phyloP scores from a whole-genome alignment of 53 echinoderm and acorn worm species.

The Zoroaster sp. region DNA sequence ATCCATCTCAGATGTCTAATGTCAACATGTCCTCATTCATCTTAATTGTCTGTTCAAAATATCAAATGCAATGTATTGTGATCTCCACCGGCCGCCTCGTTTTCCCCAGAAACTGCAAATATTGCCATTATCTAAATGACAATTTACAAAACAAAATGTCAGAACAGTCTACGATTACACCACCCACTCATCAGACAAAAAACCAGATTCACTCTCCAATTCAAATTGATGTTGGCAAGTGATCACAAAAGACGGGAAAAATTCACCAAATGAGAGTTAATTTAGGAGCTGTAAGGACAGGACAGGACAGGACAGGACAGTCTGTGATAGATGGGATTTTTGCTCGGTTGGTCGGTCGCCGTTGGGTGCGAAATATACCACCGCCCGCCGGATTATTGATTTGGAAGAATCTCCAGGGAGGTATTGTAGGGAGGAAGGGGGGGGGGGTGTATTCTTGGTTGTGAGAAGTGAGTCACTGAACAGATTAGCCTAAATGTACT shows the following conservation, averaged over 20 bases:
- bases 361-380: background rate
- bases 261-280: background rate
- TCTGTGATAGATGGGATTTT: background rate
- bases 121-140: background rate
- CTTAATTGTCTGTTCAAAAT: background rate
- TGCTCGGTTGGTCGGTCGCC: no score
- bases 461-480: background rate
- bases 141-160: background rate
- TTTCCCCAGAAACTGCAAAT: background rate
- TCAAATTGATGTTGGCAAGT: no score
- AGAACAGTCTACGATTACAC: background rate
- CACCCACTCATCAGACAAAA: background rate
- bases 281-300: no score
- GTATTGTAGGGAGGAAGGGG: no score
- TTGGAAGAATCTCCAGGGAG: background rate
- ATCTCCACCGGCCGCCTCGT: background rate
- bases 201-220: no score
- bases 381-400: background rate
- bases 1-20: background rate
- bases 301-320: background rate
- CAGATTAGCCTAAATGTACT: background rate
- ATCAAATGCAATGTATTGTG: background rate
- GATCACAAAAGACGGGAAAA: background rate
- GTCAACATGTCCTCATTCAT: background rate
- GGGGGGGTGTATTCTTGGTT: background rate